Conservation (phyloP, 2,888 invertebrate genomes). For the Apodemia duryi region DNA sequence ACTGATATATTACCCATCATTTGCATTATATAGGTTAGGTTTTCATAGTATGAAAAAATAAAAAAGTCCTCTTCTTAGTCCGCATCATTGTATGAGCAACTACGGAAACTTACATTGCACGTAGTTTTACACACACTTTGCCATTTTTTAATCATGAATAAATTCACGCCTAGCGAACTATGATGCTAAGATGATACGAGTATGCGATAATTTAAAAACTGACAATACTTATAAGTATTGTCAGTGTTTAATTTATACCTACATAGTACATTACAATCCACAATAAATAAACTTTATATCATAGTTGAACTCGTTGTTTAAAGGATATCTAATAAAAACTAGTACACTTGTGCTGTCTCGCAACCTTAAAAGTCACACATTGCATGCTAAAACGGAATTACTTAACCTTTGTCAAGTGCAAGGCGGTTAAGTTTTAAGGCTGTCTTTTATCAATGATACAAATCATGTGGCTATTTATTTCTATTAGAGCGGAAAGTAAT, state of each 20-base stretch:
- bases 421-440: slow-evolving; percentile 12
- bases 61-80: too few relatives aligned
- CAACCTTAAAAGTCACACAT: not conserved
- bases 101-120: too few relatives aligned
- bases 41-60: too few relatives aligned
- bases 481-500: slow-evolving; percentile 6
- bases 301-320: not conserved
- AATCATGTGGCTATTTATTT: slow-evolving; percentile 4
- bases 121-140: not conserved
- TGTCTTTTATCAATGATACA: slow-evolving; percentile 13
- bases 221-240: too few relatives aligned
- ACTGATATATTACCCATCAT: too few relatives aligned
- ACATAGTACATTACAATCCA: slow-evolving; percentile 38
- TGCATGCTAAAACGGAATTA: not conserved
- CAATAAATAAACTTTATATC: not conserved
- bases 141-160: too few relatives aligned
- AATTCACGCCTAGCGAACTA: too few relatives aligned
- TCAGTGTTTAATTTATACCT: not conserved
- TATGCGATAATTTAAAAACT: too few relatives aligned
- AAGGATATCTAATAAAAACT: slow-evolving; percentile 14
- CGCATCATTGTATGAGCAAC: too few relatives aligned
- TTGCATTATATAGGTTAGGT: too few relatives aligned
- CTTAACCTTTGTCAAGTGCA: slow-evolving; percentile 11
- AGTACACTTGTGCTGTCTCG: not conserved
- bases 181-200: too few relatives aligned